Evolutionary conservation across 2,888 invertebrate species (phyloP).

Genomic region (Leuctra nigra): DNA sequence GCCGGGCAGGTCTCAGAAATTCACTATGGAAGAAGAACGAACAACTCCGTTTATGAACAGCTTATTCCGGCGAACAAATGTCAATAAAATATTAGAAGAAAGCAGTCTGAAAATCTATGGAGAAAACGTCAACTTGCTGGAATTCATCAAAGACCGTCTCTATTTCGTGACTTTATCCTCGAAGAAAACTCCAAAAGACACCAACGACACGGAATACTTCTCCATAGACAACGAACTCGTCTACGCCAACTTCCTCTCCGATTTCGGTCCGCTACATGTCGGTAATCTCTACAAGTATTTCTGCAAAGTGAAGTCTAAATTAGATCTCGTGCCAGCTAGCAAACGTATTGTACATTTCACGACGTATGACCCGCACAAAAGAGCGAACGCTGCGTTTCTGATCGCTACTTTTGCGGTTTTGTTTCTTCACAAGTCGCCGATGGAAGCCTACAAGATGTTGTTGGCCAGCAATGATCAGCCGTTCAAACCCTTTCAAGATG

Average conservation of each 20-base stretch:
- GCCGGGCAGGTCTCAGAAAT: too few relatives aligned
- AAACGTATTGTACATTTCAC: slow-evolving; percentile 78
- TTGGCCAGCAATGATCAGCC: slow-evolving; percentile 45
- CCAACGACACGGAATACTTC: slow-evolving; percentile 66
- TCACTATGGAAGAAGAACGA: too few relatives aligned
- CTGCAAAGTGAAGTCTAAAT: slow-evolving; percentile 64
- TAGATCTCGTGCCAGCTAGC: slow-evolving; percentile 58
- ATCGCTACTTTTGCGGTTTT: slow-evolving; percentile 73
- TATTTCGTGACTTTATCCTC: slow-evolving; percentile 68
- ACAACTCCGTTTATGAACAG: too few relatives aligned
- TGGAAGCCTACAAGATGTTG: slow-evolving; percentile 59
- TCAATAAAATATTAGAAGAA: too few relatives aligned
- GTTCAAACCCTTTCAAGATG: slow-evolving; percentile 61
- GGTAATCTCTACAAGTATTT: slow-evolving; percentile 82
- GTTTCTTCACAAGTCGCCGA: slow-evolving; percentile 62
- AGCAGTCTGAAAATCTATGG: slow-evolving; percentile 7
- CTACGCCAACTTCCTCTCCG: slow-evolving; percentile 79
- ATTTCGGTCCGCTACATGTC: slow-evolving; percentile 86
- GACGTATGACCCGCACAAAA: slow-evolving; percentile 61
- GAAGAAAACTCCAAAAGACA: slow-evolving; percentile 56
- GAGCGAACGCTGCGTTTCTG: slow-evolving; percentile 83
- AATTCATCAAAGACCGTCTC: slow-evolving; percentile 57
- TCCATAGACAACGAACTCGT: slow-evolving; percentile 68
- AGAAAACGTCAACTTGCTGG: slow-evolving; percentile 29
- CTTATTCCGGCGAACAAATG: too few relatives aligned